A percentile compares a stretch with the other conserved stretches of the same genome.
phyloP scores from a whole-genome alignment of 2,797 vertebrate species.

The Stomatorhinus walkeri region DNA sequence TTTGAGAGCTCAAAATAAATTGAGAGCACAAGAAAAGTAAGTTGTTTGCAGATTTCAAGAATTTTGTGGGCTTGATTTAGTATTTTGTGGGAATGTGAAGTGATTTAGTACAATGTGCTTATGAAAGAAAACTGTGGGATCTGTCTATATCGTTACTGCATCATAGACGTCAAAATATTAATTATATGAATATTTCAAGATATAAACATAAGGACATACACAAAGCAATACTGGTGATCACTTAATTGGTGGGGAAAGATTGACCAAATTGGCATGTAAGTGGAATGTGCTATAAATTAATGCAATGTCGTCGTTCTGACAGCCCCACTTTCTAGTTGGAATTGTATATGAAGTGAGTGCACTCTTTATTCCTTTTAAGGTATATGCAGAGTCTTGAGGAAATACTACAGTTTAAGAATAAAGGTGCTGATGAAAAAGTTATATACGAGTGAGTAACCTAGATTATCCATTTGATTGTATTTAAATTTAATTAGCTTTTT shows the following conservation, averaged over 20 bases:
- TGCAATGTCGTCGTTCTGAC: not conserved
- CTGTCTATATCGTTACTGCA: not conserved
- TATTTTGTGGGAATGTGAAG: not conserved
- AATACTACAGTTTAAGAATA: conserved; percentile 87
- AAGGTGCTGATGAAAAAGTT: conserved; percentile 72
- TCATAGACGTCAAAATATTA: not conserved
- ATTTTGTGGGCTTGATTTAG: not conserved
- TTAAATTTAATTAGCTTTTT: not conserved
- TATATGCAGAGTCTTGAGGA: conserved; percentile 92
- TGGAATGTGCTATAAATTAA: not conserved
- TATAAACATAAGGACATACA: not conserved
- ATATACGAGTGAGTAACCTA: conserved; percentile 68
- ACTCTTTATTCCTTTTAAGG: conserved; percentile 54
- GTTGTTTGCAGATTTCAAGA: not conserved
- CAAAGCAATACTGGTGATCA: not conserved
- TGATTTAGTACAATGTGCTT: not conserved
- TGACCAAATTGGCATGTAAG: not conserved
- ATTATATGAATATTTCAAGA: not conserved
- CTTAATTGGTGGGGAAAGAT: not conserved
- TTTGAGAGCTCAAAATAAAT: not conserved
- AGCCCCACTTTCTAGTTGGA: not conserved
- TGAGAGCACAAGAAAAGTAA: not conserved
- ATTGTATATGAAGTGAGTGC: not conserved
- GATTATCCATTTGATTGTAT: not conserved
- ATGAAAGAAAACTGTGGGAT: not conserved